phyloP scores from a whole-genome alignment of 2,888 invertebrate genomes.

The Pyrocoelia pectoralis region DNA sequence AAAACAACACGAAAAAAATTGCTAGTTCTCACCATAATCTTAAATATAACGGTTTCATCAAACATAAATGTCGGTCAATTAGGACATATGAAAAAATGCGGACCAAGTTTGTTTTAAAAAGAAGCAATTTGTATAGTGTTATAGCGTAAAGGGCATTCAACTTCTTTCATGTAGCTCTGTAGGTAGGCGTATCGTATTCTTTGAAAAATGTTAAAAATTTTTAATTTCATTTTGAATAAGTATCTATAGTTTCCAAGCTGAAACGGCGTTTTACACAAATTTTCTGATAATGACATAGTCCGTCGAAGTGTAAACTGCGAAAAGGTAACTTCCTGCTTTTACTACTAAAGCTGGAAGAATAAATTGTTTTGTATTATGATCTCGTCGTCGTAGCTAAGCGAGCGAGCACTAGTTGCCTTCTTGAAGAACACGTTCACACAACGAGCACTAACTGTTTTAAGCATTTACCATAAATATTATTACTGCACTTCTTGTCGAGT shows the following conservation, averaged over 20 bases:
- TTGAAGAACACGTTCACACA: constrained; percentile 35
- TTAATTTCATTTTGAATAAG: background rate
- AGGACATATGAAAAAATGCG: constrained; percentile 10
- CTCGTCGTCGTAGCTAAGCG: constrained; percentile 18
- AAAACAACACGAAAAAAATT: constrained; percentile 3
- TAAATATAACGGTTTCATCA: constrained; percentile 9
- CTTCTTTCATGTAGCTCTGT: constrained; percentile 4
- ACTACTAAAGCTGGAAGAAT: constrained; percentile 22
- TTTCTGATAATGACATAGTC: too few relatives aligned
- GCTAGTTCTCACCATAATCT: constrained; percentile 13
- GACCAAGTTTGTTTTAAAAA: constrained; percentile 10
- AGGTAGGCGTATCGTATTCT: constrained; percentile 9
- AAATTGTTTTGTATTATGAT: constrained; percentile 29
- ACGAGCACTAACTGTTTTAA: constrained; percentile 34
- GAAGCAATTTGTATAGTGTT: constrained; percentile 13
- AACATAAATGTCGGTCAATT: constrained; percentile 10
- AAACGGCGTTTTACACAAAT: too few relatives aligned
- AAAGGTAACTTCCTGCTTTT: background rate
- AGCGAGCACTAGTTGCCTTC: constrained; percentile 28
- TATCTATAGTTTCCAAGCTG: too few relatives aligned
- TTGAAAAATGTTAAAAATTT: background rate
- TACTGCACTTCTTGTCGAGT: constrained; percentile 35
- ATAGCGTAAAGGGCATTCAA: constrained; percentile 2
- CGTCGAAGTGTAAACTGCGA: background rate
- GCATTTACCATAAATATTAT: constrained; percentile 39